Evolutionary conservation across 2,888 invertebrate species (phyloP).

Genomic region (Megalurothrips usitatus): DNA sequence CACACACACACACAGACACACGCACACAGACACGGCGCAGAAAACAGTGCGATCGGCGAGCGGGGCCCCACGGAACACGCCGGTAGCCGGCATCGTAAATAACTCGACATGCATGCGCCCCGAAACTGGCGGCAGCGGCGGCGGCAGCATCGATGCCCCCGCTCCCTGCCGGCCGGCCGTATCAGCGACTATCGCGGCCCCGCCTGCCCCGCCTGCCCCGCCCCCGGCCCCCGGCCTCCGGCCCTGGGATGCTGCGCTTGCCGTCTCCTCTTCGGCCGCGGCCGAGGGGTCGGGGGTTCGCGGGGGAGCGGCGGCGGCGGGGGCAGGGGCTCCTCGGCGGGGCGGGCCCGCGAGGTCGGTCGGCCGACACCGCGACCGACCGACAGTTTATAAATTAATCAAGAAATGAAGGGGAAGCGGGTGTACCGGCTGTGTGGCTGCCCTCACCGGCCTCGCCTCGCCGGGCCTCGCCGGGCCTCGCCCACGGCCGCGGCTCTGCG

Average conservation of each 20-base stretch:
- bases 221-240: too few species aligned
- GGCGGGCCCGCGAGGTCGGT: background rate
- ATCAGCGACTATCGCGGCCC: background rate
- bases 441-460: background rate
- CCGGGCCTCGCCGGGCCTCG: too few species aligned
- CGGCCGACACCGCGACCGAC: background rate
- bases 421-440: background rate
- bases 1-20: background rate
- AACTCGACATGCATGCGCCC: background rate
- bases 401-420: conserved; percentile 12
- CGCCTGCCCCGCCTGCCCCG: background rate
- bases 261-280: too few species aligned
- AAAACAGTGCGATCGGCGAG: background rate
- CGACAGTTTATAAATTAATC: conserved; percentile 21
- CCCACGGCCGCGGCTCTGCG: background rate
- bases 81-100: background rate
- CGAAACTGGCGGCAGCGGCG: background rate
- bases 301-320: too few species aligned
- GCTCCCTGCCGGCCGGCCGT: background rate
- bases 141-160: background rate
- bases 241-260: too few species aligned
- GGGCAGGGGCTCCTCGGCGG: background rate
- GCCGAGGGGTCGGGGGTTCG: too few species aligned
- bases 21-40: background rate
- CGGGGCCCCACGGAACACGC: too few species aligned